Evolutionary conservation across 2,113 vertebrate genomes (phyloP).

Genomic region (Eclectus roratus): DNA sequence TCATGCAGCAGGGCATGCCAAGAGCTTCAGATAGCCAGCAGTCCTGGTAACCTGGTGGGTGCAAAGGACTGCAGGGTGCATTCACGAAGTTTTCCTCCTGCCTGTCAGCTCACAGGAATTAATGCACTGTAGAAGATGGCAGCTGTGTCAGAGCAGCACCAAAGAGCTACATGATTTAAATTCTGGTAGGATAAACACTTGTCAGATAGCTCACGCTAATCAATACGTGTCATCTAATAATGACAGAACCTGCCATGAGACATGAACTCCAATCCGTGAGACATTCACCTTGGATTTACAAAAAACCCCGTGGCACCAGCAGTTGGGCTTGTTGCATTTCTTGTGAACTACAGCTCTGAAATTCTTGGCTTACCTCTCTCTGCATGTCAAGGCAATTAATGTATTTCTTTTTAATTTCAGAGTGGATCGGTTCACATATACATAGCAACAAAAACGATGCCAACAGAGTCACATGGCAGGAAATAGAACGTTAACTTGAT

Average conservation of each 20-base stretch:
- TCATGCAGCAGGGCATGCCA: accelerated
- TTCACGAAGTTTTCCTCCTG: not conserved
- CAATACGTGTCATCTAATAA: conserved; percentile 10
- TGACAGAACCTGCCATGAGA: not conserved
- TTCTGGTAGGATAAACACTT: conserved; percentile 1
- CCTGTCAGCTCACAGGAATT: not conserved
- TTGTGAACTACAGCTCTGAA: not conserved
- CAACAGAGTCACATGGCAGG: not conserved
- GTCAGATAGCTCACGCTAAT: not conserved
- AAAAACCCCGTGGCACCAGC: not conserved
- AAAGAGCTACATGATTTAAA: not conserved
- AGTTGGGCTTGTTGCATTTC: not conserved
- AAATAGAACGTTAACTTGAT: conserved; percentile 40
- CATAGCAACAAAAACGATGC: not conserved
- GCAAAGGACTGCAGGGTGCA: not conserved
- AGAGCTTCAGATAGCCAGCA: not conserved
- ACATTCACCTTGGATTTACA: not conserved
- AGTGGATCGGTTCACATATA: not conserved
- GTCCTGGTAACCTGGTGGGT: not conserved
- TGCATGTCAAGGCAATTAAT: not conserved
- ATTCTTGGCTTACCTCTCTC: not conserved
- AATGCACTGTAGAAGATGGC: not conserved
- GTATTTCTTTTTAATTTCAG: not conserved
- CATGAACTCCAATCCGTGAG: not conserved
- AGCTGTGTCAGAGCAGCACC: not conserved